phyloP scores from a whole-genome alignment of 1,140 invertebrate species.

The Ridgeia piscesae region DNA sequence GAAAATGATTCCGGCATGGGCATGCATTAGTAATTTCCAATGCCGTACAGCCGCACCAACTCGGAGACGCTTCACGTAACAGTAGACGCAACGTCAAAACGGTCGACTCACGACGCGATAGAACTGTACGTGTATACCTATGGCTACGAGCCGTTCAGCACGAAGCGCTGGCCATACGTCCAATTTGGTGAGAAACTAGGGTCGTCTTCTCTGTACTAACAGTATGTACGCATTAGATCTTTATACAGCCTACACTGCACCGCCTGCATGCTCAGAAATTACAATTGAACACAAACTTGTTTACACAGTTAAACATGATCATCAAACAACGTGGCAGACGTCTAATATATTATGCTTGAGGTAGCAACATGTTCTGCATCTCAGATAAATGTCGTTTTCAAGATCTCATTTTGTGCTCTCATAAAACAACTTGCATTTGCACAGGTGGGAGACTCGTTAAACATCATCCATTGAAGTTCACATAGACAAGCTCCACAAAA shows the following conservation, averaged over 20 bases:
- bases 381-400: background rate
- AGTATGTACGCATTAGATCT: no score
- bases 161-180: no score
- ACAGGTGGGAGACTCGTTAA: background rate
- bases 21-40: background rate
- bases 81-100: background rate
- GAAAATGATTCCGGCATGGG: no score
- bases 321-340: no score
- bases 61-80: background rate
- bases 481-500: background rate
- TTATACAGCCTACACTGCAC: background rate
- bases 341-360: background rate
- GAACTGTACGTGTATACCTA: no score
- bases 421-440: no score
- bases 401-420: background rate
- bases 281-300: background rate
- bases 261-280: no score
- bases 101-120: background rate
- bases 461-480: background rate
- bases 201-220: no score
- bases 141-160: no score
- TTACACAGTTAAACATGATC: background rate
- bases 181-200: no score
- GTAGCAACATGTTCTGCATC: background rate
- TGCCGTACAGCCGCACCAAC: background rate